Evolutionary conservation across 2,888 invertebrate species (phyloP), one percentile per base, ranked within the genome.

Genomic region (Phoenoteleia sp.): DNA sequence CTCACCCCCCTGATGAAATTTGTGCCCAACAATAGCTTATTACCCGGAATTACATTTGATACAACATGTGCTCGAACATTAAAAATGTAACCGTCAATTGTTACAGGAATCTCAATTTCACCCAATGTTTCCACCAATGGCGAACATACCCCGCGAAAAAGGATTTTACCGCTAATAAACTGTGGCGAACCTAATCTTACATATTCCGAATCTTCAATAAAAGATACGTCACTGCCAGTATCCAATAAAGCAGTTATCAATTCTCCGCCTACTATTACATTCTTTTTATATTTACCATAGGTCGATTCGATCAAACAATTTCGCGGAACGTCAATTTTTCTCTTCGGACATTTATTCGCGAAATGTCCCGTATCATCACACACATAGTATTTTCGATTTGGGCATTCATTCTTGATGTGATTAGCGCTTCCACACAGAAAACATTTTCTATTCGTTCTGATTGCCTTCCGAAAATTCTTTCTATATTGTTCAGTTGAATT

Each of bases 201-300:
- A 64, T 64, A 64, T 7, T 42, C 64, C 23, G 13, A 19, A 4
- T 4, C 19, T 11, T 15, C 19, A 21, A 64, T 45, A 15, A 64
- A 42, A 5, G 64, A 64, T 3, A 45, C 27, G 2, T 42, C 21
- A 45, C 45, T 64, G n/a, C 64, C 64, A n/a, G 45, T 64, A 23
- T 64, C 64, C 2, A 64, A 5, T 7, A 79, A 23, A 4, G 62
- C 79, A 19, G 7, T 33, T 21, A 77, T 23, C n/a, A 29, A 25
- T 15, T 33, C 27, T 0, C 76, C 67, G 11, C 49, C 52, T 45
- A 76, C 25, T 15, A 1, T 3, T 23, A 76, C 67, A n/a, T 39
- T 9, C n/a, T 39, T 13, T 3, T 13, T 13, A 39, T 39, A 39
- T 39, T 39, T 13, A 39, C 39, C n/a, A n/a, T n/a, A n/a, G n/a